These are phyloP conservation scores for Drosophila jambulina DNA, from an alignment of 1,140 invertebrate genomes.

Conservation along the genomic window DNA sequence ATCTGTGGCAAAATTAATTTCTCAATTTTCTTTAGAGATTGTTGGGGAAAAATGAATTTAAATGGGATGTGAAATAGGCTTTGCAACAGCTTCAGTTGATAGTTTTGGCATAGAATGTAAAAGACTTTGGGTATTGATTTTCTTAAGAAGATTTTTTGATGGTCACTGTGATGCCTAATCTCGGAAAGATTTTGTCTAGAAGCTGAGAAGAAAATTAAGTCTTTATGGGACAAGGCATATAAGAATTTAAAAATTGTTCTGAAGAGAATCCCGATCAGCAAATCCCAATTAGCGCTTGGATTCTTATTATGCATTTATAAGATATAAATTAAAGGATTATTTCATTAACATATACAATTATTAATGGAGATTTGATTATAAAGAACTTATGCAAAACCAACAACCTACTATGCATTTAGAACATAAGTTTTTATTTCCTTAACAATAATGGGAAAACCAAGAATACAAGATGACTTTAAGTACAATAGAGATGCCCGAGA, in stretches of 20 bases:
- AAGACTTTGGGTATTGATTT: not conserved
- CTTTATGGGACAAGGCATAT: not conserved
- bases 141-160: not conserved
- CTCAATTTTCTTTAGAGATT: slow-evolving; percentile 1
- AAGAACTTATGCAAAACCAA: not conserved
- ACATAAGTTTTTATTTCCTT: not conserved
- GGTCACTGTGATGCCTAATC: too few relatives aligned
- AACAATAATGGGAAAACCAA: not conserved
- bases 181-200: not conserved
- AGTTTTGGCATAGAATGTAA: not conserved
- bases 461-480: not conserved
- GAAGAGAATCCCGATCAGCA: too few relatives aligned
- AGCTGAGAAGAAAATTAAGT: too few relatives aligned
- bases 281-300: too few relatives aligned
- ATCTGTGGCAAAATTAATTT: slow-evolving; percentile 31
- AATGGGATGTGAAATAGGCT: not conserved
- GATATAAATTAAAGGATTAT: not conserved
- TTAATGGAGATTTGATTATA: too few relatives aligned
- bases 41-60: not conserved
- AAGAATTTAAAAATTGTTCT: not conserved
- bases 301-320: not conserved
- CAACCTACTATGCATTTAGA: not conserved
- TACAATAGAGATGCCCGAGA: not conserved
- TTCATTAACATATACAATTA: not conserved
- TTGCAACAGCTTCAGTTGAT: not conserved